Conservation (phyloP, 1,140 invertebrate genomes). For the Frieseomelitta varia region DNA sequence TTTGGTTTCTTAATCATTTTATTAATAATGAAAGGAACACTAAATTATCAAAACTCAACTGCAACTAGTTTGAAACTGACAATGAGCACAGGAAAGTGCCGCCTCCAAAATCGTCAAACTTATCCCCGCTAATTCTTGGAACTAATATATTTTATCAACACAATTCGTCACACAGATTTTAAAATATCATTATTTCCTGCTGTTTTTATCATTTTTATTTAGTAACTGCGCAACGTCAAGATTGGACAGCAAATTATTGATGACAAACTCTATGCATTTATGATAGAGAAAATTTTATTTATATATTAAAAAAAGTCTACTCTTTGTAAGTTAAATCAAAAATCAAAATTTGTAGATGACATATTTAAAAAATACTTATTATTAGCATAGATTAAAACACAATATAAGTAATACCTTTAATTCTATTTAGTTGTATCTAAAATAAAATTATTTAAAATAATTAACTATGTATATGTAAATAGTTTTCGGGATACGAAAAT, state of each 20-base stretch:
- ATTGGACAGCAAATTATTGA: not conserved
- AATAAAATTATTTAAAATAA: not conserved
- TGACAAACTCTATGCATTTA: not conserved
- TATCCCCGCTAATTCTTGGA: not conserved
- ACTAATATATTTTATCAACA: not conserved
- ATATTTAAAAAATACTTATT: not conserved
- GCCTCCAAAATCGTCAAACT: not conserved
- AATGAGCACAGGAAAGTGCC: not conserved
- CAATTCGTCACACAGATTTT: not conserved
- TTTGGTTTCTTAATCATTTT: not conserved
- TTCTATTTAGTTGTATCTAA: not conserved
- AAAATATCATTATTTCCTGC: conserved; percentile 11
- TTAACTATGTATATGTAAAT: not conserved
- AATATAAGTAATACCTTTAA: not conserved
- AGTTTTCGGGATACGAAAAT: not conserved
- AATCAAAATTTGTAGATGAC: not conserved
- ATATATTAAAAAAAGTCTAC: not conserved
- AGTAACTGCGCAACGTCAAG: not conserved
- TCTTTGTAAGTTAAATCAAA: not conserved
- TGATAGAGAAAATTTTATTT: conserved; percentile 9
- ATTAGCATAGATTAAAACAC: not conserved
- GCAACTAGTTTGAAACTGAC: not conserved
- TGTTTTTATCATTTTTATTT: not conserved
- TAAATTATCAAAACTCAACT: not conserved
- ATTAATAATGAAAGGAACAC: not conserved